Conservation (phyloP, 2,888 invertebrate genomes). For the Scaeva pyrastri region DNA sequence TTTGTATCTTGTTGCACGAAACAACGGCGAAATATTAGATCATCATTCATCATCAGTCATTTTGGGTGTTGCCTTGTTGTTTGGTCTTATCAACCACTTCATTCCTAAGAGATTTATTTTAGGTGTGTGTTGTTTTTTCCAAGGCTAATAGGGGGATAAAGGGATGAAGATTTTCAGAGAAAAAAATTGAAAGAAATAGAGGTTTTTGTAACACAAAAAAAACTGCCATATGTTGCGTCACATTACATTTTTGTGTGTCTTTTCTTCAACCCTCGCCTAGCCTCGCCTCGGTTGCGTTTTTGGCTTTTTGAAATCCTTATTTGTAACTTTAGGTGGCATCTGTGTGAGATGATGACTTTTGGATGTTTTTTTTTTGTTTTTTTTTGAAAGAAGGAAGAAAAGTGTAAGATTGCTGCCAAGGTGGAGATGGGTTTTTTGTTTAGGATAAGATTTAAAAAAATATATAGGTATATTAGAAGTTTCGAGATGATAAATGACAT, state of each 20-base stretch:
- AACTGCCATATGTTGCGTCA: slow-evolving; percentile 66
- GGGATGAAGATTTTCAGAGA: slow-evolving; percentile 42
- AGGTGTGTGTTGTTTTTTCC: slow-evolving; percentile 13
- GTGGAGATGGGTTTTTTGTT: slow-evolving; percentile 14
- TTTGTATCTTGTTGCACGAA: slow-evolving; percentile 22
- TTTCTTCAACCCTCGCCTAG: slow-evolving; percentile 49
- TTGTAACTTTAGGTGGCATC: slow-evolving; percentile 65
- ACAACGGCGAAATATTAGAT: slow-evolving; percentile 56
- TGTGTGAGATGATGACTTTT: slow-evolving; percentile 65
- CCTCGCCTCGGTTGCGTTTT: slow-evolving; percentile 61
- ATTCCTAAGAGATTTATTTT: slow-evolving; percentile 64
- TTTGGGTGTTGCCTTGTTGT: slow-evolving; percentile 63
- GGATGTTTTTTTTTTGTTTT: slow-evolving; percentile 45
- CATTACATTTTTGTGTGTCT: not conserved
- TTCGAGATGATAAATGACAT: slow-evolving; percentile 55
- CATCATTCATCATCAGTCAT: slow-evolving; percentile 74
- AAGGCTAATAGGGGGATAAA: slow-evolving; percentile 57
- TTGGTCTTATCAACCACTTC: slow-evolving; percentile 65
- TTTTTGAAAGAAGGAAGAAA: slow-evolving; percentile 1
- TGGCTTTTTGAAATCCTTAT: slow-evolving; percentile 49
- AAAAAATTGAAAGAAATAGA: slow-evolving; percentile 21
- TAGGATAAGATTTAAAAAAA: slow-evolving; percentile 32
- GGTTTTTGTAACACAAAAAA: slow-evolving; percentile 28
- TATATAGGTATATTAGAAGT: slow-evolving; percentile 40
- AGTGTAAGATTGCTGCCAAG: not conserved